Evolutionary conservation across 2,888 invertebrate genomes (phyloP), one percentile per base, ranked within the genome.

Genomic region (Campoplex capitator): DNA sequence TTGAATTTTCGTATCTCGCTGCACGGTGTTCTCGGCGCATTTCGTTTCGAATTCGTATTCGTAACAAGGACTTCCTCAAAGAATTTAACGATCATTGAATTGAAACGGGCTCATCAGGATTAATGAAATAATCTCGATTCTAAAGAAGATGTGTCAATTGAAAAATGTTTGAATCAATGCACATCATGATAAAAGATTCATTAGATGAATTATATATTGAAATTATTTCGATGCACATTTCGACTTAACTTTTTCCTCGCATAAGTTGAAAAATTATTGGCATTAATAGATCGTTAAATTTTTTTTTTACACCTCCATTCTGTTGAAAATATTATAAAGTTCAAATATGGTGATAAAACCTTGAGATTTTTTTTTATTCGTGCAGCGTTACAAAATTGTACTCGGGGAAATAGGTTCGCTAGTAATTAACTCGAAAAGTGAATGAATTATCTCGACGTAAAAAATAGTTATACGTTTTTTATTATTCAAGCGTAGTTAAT

Each of bases 1-100:
- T 38, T 76, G 70, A 70, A 71, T 83, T 83, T 74, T 56, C 75
- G 28, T 67, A 68, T 45, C 70, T 48, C 67, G n/a, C n/a, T 48
- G 79, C 48, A 67, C 54, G 35, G 56, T 54, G 56, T 65, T 56
- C 16, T 38, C 65, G 28, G 23, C 54, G 35, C 32, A 23, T 51
- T 51, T 13, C 45, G 45, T 56, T 56, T 68, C 56, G 23, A 54
- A 54, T 23, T 65, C 23, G 16, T 23, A 51, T 45, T 35, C 62
- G n/a, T 78, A 71, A 77, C 71, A 35, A 65, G 77, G 48, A 16
- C 23, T 48, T 51, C 65, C 42, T 77, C 71, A 9, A 54, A 71
- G 28, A 62, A 71, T 83, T 71, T 42, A 71, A 65, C 42, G 38
- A 67, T 7, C 70, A 38, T 56, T 65, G 42, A 35, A 67, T 80